Base-by-base conservation (phyloP, 2,888 invertebrate species). In the Cerastis rubricosa region DNA sequence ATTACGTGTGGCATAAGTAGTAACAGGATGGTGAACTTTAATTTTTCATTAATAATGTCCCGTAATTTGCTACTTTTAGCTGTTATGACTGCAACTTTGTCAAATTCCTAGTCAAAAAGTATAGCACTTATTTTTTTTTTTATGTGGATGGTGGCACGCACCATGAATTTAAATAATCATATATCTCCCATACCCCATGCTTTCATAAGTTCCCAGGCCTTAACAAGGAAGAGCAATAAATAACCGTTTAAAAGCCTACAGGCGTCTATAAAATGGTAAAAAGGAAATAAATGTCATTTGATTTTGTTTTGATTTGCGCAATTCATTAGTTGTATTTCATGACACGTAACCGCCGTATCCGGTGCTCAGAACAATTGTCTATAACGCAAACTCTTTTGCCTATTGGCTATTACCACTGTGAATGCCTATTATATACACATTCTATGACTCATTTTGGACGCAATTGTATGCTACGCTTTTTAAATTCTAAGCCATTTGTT, bases 231-330 rank as follows among this genome's bases (percentile, higher is more conserved):
- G 45, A 49, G 65, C 25, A 63, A 78, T 74, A 69, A 74, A 82
- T 35, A 78, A 71, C 1, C 1, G 0, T 35, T 51, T 74, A 63
- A 85, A 73, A 64, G 57, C 66, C 61, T 45, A 12, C 35, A 61
- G 22, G 12, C 54, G 68, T 22, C 74, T 47, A 71, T 69, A 45
- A 78, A 81, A 81, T 78, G 72, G 47, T 54, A 70, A 78, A 81
- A 64, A 69, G 83, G 76, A 80, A 78, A 80, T 69, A 86, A 78
- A 80, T 71, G 79, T 76, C 83, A 85, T 69, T 81, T 73, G 77
- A 78, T 84, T 88, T 87, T 86, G 78, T 85, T 85, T 85, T 71
- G 75, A 78, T 86, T 87, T 81, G 85, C 88, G 80, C 77, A 81
- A 81, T 82, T 80, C 63, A 59, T 51, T 75, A 69, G 45, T 87